Evolutionary conservation across 2,797 vertebrate species (phyloP), one percentile per base, ranked within the genome.

Genomic region (Chrysocyon brachyurus): DNA sequence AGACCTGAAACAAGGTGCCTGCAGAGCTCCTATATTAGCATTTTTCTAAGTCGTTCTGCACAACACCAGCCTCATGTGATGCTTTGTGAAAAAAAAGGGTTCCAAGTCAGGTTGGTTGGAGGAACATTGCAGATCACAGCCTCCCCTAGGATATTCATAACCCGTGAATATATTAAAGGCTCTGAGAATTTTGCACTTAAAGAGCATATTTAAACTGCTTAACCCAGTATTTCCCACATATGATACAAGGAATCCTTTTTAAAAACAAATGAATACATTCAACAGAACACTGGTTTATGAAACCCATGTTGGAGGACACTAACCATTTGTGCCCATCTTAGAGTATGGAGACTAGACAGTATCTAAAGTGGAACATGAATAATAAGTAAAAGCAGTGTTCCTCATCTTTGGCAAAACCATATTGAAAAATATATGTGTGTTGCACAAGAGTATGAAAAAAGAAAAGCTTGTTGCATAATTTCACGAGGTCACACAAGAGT

Each of bases 401-500:
- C 36, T 81, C 56, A 72, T 77, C 64, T 96, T 87, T 40, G 72
- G 54, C 83, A 63, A 66, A 82, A 36, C 90, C 26, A 68, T 31
- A 54, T 0, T 70, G 28, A 79, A 46, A 92, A 83, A 93, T 8
- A 91, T 0, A 46, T n/a, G 54, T 46, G 5, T n/a, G 28, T 36
- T 82, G 12, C 54, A 82, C 81, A 82, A 63, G 11, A 78, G 61
- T 57, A 83, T 46, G 61, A 72, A 64, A 56, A 94, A 68, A 28
- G 91, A 73, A 75, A 87, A 49, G 4, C 19, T 12, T 46, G 28
- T 16, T 86, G n/a, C 24, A 7, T 46, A 70, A 82, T 91, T 85
- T 95, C 36, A 78, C 12, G 63, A 68, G 85, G 68, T 92, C 36
- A 85, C 22, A 8, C 77, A 57, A 87, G 90, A 91, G 72, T 89